Conservation (phyloP, 2,888 invertebrate species). For the Onthophagus sagittarius region DNA sequence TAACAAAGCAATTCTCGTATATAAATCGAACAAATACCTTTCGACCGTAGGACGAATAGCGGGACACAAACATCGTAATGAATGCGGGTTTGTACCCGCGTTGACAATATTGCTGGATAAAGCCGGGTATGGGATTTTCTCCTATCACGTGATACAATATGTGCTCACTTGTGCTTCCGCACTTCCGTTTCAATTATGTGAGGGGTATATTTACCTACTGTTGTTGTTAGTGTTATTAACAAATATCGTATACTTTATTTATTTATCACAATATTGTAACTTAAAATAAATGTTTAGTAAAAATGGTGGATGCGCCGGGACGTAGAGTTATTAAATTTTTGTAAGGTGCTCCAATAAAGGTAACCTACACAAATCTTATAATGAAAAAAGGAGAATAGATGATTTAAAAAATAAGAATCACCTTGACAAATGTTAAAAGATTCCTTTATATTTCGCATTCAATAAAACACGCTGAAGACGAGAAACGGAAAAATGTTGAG, state of each 20-base stretch:
- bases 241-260: background rate
- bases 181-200: background rate
- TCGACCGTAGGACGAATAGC: background rate
- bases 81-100: background rate
- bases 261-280: too few relatives aligned
- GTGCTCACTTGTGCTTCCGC: background rate
- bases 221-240: background rate
- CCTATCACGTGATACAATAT: background rate
- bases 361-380: too few relatives aligned
- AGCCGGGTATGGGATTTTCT: background rate
- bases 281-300: too few relatives aligned
- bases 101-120: background rate
- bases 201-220: background rate
- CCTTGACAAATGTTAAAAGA: too few relatives aligned
- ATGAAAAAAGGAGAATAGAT: too few relatives aligned
- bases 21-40: background rate
- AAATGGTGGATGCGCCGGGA: too few relatives aligned
- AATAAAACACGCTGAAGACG: too few relatives aligned
- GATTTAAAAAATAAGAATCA: too few relatives aligned
- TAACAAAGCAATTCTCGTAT: background rate
- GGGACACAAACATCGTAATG: background rate
- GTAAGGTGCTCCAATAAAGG: too few relatives aligned
- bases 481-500: too few relatives aligned
- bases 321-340: too few relatives aligned
- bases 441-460: too few relatives aligned